These are phyloP conservation scores for Casuarius casuarius DNA, from an alignment of 2,113 vertebrate species.

Conservation along the genomic window DNA sequence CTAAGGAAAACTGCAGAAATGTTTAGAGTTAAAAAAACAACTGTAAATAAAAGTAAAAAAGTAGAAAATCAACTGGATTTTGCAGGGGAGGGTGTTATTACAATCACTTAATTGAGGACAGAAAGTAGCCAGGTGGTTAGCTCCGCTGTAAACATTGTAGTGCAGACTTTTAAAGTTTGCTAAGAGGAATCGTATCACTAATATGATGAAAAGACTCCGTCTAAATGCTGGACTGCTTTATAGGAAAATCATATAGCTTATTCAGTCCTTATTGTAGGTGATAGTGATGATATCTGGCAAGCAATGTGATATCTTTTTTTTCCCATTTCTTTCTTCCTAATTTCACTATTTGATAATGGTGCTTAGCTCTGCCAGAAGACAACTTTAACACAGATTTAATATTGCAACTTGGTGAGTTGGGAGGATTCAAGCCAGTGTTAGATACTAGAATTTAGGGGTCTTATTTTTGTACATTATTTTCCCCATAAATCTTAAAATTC, in stretches of 20 bases:
- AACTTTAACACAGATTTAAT: not conserved
- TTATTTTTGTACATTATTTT: not conserved
- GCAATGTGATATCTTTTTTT: not conserved
- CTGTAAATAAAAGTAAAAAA: not conserved
- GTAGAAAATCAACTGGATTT: not conserved
- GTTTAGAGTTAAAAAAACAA: too few relatives aligned
- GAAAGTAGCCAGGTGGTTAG: not conserved
- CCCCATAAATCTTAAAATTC: too few relatives aligned
- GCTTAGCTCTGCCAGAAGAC: not conserved
- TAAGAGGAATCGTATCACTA: not conserved
- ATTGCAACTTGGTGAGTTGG: not conserved
- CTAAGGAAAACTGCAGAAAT: not conserved
- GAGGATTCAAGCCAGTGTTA: not conserved
- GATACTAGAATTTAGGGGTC: not conserved
- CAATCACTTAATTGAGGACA: not conserved
- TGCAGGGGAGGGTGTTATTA: accelerated
- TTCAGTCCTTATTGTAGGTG: not conserved
- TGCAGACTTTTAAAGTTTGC: not conserved
- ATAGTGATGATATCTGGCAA: not conserved
- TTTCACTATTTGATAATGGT: not conserved
- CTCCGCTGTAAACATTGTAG: not conserved
- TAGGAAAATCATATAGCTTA: not conserved
- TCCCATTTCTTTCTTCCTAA: not conserved
- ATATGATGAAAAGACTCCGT: not conserved
- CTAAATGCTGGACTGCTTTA: not conserved